Evolutionary conservation across 2,888 invertebrate species (phyloP), one percentile per base, ranked within the genome.

Genomic region (Eristalis pertinax): DNA sequence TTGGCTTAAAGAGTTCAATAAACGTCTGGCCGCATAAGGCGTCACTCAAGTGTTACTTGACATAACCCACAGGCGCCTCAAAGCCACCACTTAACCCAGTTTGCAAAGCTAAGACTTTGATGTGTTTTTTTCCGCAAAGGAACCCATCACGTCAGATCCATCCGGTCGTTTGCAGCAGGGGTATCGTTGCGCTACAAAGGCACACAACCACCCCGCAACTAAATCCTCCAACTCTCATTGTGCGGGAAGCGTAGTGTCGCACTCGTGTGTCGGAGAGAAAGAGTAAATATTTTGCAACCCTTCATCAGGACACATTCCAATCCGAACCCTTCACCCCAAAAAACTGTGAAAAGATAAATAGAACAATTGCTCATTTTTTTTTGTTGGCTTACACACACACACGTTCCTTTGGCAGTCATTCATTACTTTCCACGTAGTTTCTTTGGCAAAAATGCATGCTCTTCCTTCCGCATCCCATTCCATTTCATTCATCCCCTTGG

Each of bases 311-410:
- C 19, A 26, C 32, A 43, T 35, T 29, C 63, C 67, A 24, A 62
- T 29, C 73, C 73, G n/a, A 24, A 62, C 62, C 67, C 68, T 38
- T 62, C 60, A 72, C 38, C 64, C 13, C 22, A 65, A 8, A 38
- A 65, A 8, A 38, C 35, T 26, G 24, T 58, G 15, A 43, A 72
- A 73, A 56, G 69, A 75, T 74, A 72, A 76, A 80, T 84, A 84
- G 84, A 84, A 84, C 84, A 84, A 76, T 72, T 76, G 68, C 63
- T 63, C 26, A 24, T 13, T 60, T 67, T 60, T 63, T 79, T 79
- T 4, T 32, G 32, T 64, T 78, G 74, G 35, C 32, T 68, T 65
- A 1, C 69, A 60, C 24, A 1, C 68, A n/a, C n/a, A 64, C 24
- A 7, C 26, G 41, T 68, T 64, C 62, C 29, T 13, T 8, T 70